phyloP scores from a whole-genome alignment of 1,140 invertebrate species.

The Subanguina moxae region DNA sequence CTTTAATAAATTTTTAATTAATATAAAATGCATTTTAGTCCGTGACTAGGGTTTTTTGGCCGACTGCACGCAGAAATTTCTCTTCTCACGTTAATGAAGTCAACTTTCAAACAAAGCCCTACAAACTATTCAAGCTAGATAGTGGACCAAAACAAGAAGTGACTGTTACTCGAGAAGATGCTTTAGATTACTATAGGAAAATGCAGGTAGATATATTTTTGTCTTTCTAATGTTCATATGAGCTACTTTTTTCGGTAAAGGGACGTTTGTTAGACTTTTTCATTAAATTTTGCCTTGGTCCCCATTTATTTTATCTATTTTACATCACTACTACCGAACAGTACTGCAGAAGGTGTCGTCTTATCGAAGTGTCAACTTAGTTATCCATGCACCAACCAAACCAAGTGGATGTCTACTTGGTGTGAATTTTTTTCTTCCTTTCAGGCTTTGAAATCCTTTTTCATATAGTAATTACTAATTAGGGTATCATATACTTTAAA shows the following conservation, averaged over 20 bases:
- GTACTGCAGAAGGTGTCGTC: too few relatives aligned
- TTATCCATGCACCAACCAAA: too few relatives aligned
- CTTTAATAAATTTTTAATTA: too few relatives aligned
- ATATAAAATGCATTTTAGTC: too few relatives aligned
- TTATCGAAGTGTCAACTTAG: too few relatives aligned
- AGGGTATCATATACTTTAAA: too few relatives aligned
- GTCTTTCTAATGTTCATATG: background rate
- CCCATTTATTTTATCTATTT: slow-evolving; percentile 9
- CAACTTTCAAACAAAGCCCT: slow-evolving; percentile 47
- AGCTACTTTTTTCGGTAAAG: slow-evolving; percentile 1
- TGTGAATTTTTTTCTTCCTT: too few relatives aligned
- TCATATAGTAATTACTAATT: too few relatives aligned
- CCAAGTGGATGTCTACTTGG: too few relatives aligned
- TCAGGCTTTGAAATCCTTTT: too few relatives aligned
- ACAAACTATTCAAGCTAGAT: slow-evolving; percentile 58
- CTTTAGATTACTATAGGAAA: slow-evolving; percentile 72
- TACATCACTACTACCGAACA: too few relatives aligned
- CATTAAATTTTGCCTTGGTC: background rate
- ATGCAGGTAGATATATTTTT: slow-evolving; percentile 66
- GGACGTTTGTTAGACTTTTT: too few relatives aligned
- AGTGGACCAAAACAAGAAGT: slow-evolving; percentile 70
- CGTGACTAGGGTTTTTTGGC: background rate
- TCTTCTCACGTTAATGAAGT: slow-evolving; percentile 36
- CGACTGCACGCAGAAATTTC: background rate
- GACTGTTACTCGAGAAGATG: slow-evolving; percentile 73